Conservation (phyloP, 2,797 vertebrate species). For the Cynopterus sphinx region DNA sequence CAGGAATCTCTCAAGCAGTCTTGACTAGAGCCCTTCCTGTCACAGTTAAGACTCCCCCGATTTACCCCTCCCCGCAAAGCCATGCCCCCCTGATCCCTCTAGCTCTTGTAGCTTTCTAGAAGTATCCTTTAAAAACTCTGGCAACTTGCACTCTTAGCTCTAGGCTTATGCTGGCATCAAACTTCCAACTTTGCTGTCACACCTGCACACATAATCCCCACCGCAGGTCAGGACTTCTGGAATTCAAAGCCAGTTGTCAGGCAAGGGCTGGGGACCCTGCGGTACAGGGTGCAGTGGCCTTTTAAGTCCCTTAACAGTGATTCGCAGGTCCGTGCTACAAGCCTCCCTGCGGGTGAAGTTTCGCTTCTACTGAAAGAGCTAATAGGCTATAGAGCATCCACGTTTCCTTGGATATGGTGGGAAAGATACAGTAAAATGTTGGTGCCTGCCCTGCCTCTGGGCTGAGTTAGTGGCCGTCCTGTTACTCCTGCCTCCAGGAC, state of each 20-base stretch:
- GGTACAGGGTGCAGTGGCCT: not conserved
- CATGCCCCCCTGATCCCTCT: not conserved
- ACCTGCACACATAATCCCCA: rapidly evolving
- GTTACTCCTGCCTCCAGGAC: not conserved
- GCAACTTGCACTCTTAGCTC: not conserved
- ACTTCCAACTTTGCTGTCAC: not conserved
- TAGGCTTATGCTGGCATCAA: not conserved
- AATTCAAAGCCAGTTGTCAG: not conserved
- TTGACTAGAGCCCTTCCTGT: not conserved
- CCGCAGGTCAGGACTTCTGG: not conserved
- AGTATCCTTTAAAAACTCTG: not conserved
- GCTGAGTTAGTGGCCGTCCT: not conserved
- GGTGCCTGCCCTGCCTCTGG: not conserved
- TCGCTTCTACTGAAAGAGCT: not conserved
- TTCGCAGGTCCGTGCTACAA: not conserved
- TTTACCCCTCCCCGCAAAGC: not conserved
- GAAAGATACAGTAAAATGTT: not conserved
- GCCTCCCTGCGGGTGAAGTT: not conserved
- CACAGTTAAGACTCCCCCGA: not conserved
- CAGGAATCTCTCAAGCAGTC: not conserved
- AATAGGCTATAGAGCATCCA: not conserved
- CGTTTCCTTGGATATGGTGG: not conserved
- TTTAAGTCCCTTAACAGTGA: not conserved
- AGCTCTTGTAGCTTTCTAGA: not conserved
- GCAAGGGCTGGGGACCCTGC: not conserved